A percentile compares a stretch with the other conserved stretches of the same genome.
phyloP scores from a whole-genome alignment of 2,888 invertebrate species.

The Cryptocephalus primarius region DNA sequence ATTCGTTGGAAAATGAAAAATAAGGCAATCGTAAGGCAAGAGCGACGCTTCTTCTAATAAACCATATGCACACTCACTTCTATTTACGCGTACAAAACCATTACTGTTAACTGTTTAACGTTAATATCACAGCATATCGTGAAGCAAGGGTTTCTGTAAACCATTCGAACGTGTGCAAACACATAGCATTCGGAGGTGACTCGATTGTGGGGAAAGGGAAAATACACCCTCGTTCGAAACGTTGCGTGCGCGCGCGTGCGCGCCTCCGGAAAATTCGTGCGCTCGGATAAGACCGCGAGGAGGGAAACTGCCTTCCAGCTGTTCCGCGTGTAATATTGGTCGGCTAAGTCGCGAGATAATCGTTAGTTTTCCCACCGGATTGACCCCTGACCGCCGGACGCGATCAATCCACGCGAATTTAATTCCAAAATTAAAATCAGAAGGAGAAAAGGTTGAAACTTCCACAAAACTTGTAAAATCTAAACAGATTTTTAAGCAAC shows the following conservation, averaged over 20 bases:
- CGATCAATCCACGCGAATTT: too few relatives aligned
- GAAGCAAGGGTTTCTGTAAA: slow-evolving; percentile 4
- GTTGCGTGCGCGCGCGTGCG: slow-evolving; percentile 6
- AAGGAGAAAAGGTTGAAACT: too few relatives aligned
- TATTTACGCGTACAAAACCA: slow-evolving; percentile 1
- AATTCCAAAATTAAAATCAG: too few relatives aligned
- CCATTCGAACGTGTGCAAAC: slow-evolving; percentile 11
- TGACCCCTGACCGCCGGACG: too few relatives aligned
- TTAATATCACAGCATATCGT: slow-evolving; percentile 10
- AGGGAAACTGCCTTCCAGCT: background rate
- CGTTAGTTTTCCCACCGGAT: too few relatives aligned
- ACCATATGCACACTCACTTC: slow-evolving; percentile 8
- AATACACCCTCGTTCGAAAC: slow-evolving; percentile 9
- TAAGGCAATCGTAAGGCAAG: slow-evolving; percentile 17
- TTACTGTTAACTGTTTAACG: slow-evolving; percentile 2
- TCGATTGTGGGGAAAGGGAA: slow-evolving; percentile 10
- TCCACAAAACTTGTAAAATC: too few relatives aligned
- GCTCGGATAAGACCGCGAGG: background rate
- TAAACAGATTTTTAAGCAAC: too few relatives aligned
- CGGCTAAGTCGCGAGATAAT: too few relatives aligned
- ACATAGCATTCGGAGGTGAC: slow-evolving; percentile 13
- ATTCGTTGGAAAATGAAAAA: slow-evolving; percentile 12
- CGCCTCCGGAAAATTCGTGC: background rate
- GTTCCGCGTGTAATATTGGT: background rate
- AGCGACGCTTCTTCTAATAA: slow-evolving; percentile 6